A percentile compares a stretch with the other conserved stretches of the same genome.
Evolutionary conservation across 2,888 invertebrate genomes (phyloP).

Genomic region (Andrena chrysosceles): DNA sequence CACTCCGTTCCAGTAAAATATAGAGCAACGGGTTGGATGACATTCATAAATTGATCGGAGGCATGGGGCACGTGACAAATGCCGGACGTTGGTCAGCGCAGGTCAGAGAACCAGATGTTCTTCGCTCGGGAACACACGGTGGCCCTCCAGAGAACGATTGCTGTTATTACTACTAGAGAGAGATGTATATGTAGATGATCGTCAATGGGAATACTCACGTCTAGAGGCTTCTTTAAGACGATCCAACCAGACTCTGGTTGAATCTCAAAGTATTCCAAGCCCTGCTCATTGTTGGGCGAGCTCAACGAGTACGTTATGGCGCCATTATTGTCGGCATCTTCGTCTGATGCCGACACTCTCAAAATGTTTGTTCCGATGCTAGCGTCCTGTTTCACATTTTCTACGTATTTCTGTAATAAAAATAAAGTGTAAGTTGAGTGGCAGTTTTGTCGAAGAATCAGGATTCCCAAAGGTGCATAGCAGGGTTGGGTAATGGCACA

Average conservation of each 20-base stretch:
- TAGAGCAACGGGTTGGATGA: neutral
- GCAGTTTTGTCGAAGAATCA: neutral
- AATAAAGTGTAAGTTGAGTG: neutral
- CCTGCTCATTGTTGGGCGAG: slow-evolving; percentile 93
- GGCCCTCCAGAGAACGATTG: slow-evolving; percentile 55
- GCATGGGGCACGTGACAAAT: neutral
- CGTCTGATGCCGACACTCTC: slow-evolving; percentile 97
- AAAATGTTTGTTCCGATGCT: slow-evolving; percentile 97
- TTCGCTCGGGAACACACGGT: slow-evolving; percentile 41
- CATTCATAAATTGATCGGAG: neutral
- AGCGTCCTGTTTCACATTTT: slow-evolving; percentile 98
- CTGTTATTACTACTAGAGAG: slow-evolving; percentile 65
- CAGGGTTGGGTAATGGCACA: too few relatives aligned
- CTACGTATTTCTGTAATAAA: slow-evolving; percentile 95
- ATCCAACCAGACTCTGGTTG: slow-evolving; percentile 99
- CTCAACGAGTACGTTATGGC: slow-evolving; percentile 96
- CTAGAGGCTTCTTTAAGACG: slow-evolving; percentile 96
- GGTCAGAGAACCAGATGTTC: slow-evolving; percentile 22
- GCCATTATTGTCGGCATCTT: slow-evolving; percentile 98
- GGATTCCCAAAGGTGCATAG: too few relatives aligned
- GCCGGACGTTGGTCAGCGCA: neutral
- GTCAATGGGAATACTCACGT: slow-evolving; percentile 91
- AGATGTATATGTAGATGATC: slow-evolving; percentile 63
- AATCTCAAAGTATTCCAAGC: slow-evolving; percentile 97
- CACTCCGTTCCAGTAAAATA: neutral